Base-by-base conservation (phyloP, 2,113 vertebrate species). In the Nothocercus nigrocapillus region DNA sequence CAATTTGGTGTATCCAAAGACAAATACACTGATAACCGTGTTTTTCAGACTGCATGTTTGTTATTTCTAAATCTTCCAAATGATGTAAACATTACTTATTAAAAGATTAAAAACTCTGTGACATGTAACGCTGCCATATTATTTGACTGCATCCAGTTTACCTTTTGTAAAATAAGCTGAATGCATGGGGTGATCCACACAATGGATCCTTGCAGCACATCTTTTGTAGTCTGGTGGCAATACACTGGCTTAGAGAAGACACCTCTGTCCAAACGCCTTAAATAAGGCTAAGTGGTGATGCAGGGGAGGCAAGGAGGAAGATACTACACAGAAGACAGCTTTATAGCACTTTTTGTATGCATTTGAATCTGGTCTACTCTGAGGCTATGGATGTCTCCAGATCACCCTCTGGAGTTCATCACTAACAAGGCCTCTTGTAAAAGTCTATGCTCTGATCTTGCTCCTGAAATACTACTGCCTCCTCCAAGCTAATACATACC, bases 181-280 rank as follows among this genome's bases (percentile, higher is more conserved):
- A 4, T 3, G 3, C 24, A 24, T 20, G 4, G 16, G 25, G 17
- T 25, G 21, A 66, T 42, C 24, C 0, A 0, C 9, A 5, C 73
- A 76, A 72, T 42, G 49, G 15, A 77, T 91, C 16, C 45, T 32
- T 7, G 3, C 45, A 74, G 49, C 64, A 53, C 10, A 1, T 16
- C 24, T 69, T 85, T 80, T 73, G 28, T 19, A 81, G 24, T 28
- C 22, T 69, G 11, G 19, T 30, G 16, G 28, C 44, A 61, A 16
- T 21, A 83, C 15, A 67, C 3, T 17, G 47, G 15, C 59, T 49
- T 6, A 2, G 27, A 59, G 30, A 77, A 51, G 10, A 66, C 2
- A 56, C 1, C 3, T 73, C 44, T 56, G 15, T 51, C 32, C 9
- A 7, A 80, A 89, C 27, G 5, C 28, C 83, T 69, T 7, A 69